phyloP scores from a whole-genome alignment of 2,888 invertebrate species.

The Xestia c-nigrum region DNA sequence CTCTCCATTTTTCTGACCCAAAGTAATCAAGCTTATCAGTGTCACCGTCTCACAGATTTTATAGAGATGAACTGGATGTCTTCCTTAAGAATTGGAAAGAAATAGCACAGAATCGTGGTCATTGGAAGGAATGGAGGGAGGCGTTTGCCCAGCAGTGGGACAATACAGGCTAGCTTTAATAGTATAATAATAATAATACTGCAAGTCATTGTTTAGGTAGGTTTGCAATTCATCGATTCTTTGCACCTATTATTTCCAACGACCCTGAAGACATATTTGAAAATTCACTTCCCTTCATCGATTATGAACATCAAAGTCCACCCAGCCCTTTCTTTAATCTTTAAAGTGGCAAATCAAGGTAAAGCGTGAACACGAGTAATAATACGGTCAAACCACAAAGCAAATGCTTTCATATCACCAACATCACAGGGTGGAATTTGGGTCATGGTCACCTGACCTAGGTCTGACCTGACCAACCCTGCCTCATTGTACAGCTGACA shows the following conservation, averaged over 20 bases:
- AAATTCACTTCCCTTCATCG: constrained; percentile 16
- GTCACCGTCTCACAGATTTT: not conserved
- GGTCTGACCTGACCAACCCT: constrained; percentile 64
- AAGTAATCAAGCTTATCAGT: not conserved
- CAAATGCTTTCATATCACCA: constrained; percentile 45
- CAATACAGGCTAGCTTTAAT: no score
- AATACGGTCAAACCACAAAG: constrained; percentile 45
- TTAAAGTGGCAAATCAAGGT: constrained; percentile 38
- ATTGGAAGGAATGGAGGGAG: no score
- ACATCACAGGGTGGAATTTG: constrained; percentile 43
- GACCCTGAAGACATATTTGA: constrained; percentile 12
- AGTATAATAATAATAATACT: no score
- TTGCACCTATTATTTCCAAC: not conserved
- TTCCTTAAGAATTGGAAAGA: no score
- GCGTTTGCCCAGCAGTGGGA: no score
- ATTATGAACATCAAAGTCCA: constrained; percentile 6
- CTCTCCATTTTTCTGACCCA: not conserved
- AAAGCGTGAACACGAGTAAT: constrained; percentile 24
- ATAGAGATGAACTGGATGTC: no score
- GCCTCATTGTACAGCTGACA: constrained; percentile 36
- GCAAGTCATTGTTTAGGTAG: not conserved
- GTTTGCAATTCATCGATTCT: constrained; percentile 9
- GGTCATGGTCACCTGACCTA: constrained; percentile 66
- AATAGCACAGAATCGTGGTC: no score
- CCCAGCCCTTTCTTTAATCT: constrained; percentile 42